Conservation (phyloP, 37 sponge, comb jelly and placozoan species). For the Spongilla lacustris region DNA sequence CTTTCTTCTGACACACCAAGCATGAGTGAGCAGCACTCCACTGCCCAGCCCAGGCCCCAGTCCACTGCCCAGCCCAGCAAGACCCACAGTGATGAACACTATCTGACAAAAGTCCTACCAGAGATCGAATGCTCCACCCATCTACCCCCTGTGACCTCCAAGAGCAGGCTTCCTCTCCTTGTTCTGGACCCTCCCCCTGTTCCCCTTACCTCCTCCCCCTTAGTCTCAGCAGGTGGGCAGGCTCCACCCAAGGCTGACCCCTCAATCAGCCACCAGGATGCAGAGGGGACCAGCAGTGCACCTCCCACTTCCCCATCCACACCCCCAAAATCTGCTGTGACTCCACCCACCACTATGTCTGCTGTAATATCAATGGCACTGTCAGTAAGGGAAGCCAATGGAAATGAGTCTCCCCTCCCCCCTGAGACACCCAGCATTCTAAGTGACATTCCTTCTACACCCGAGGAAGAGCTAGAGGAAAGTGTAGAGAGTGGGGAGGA, state of each 20-base stretch:
- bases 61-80: too few relatives aligned
- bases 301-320: neutral
- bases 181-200: neutral
- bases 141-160: neutral
- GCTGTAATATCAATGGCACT: neutral
- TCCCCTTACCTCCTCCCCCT: neutral
- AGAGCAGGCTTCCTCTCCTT: neutral
- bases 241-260: neutral
- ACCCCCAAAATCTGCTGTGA: neutral
- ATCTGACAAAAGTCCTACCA: neutral
- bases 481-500: neutral
- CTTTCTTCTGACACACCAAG: neutral
- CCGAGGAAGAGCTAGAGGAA: neutral
- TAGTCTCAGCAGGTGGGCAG: neutral
- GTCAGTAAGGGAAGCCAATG: neutral
- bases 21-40: neutral
- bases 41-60: too few relatives aligned
- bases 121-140: neutral
- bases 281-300: too few relatives aligned
- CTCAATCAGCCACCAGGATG: neutral
- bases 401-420: neutral
- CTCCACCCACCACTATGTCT: neutral
- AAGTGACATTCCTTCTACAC: neutral
- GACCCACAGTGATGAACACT: neutral
- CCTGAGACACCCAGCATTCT: neutral